phyloP scores from a whole-genome alignment of 2,113 vertebrate genomes.

The Brevimyrus niger region DNA sequence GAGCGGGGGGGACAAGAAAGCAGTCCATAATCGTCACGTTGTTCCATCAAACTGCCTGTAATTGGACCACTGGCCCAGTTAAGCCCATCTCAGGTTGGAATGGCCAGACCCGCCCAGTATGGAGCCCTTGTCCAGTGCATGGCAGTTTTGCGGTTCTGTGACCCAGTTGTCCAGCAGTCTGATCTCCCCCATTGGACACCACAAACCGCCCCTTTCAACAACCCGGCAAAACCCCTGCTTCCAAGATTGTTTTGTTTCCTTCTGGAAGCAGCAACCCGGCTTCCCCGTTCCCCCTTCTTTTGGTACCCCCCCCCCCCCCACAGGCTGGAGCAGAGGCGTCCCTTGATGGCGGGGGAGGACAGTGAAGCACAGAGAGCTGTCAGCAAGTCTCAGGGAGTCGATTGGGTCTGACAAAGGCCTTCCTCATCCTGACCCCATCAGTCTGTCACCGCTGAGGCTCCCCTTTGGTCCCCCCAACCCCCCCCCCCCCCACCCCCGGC shows the following conservation, averaged over 20 bases:
- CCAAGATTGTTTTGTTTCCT: background rate
- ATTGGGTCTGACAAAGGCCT: conserved; percentile 57
- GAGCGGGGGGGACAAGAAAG: background rate
- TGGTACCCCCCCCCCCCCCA: background rate
- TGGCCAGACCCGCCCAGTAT: background rate
- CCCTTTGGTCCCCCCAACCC: conserved; percentile 10
- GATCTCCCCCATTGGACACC: background rate
- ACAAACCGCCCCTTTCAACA: background rate
- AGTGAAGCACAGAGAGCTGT: conserved; percentile 59
- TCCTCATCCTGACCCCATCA: conserved; percentile 58
- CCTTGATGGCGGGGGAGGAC: conserved; percentile 29
- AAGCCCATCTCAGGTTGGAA: background rate
- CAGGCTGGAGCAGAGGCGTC: background rate
- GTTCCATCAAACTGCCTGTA: background rate
- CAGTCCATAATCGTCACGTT: background rate
- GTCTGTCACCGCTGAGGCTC: conserved; percentile 55
- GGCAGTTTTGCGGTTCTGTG: background rate
- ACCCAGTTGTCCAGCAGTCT: background rate
- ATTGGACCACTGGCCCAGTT: background rate
- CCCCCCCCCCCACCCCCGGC: conserved; percentile 14
- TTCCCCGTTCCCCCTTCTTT: background rate
- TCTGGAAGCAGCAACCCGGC: background rate
- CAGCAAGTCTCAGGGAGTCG: conserved; percentile 64
- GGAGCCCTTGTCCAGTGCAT: background rate
- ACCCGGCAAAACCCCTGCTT: background rate